These are phyloP conservation scores for Mus musculus DNA, from an alignment of 2,113 vertebrate species.

Conservation along the genomic window DNA sequence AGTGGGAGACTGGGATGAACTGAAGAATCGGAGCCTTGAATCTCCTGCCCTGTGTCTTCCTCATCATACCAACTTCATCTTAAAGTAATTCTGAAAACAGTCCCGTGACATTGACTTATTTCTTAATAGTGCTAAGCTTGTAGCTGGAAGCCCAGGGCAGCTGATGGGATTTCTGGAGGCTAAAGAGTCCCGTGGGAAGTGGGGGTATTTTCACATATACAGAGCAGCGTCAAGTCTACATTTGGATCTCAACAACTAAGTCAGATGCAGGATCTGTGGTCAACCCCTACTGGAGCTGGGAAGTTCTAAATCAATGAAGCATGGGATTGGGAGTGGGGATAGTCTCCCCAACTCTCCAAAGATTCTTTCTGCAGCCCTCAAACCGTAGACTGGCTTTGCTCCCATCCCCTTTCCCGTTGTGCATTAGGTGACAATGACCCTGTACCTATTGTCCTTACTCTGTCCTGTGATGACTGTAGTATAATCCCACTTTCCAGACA, in stretches of 20 bases:
- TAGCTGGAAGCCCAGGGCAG: neutral
- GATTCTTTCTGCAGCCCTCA: neutral
- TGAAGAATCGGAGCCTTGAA: neutral
- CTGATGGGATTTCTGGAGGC: neutral
- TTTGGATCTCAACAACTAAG: neutral
- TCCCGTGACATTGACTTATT: neutral
- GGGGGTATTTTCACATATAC: neutral
- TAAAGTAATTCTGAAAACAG: neutral
- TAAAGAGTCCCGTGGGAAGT: neutral
- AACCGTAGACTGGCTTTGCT: neutral
- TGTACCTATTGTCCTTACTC: neutral
- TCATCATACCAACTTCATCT: neutral
- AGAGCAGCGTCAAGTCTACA: neutral
- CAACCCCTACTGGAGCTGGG: neutral
- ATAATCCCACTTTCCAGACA: neutral
- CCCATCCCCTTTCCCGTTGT: too few species aligned
- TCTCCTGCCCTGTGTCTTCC: neutral
- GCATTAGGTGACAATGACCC: neutral
- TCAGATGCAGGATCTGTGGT: neutral
- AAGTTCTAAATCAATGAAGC: neutral
- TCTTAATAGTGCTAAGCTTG: neutral
- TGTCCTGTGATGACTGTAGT: neutral
- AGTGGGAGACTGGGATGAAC: neutral
- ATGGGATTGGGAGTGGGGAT: neutral
- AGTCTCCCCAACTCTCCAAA: neutral